A percentile compares a stretch with the other conserved stretches of the same genome.
These are phyloP conservation scores for Aurelia sp. DNA, from an alignment of 30 jellyfish, hydroid and myxozoan species.

Conservation along the genomic window DNA sequence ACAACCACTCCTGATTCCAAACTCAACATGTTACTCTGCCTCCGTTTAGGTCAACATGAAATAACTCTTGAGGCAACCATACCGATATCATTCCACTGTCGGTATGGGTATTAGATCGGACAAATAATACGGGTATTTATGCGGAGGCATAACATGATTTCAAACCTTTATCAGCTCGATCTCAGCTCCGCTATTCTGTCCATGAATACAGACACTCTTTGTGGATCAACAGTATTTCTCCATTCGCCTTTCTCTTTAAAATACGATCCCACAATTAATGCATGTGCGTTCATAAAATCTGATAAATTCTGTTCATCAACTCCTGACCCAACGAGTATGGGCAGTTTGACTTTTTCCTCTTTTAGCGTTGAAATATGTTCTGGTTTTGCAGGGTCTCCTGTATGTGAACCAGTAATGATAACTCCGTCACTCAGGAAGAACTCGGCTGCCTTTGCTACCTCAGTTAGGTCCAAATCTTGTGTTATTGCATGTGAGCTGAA, in stretches of 20 bases:
- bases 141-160: no score
- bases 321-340: constrained; percentile 82
- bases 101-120: no score
- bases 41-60: background rate
- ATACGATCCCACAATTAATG: constrained; percentile 79
- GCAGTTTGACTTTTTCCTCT: constrained; percentile 21
- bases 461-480: constrained; percentile 50
- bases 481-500: constrained; percentile 84
- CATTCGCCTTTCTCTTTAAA: constrained; percentile 76
- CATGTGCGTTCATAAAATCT: constrained; percentile 56
- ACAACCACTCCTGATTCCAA: no score
- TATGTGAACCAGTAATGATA: constrained; percentile 75
- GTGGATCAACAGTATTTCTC: constrained; percentile 52
- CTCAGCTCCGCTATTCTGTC: background rate
- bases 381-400: constrained; percentile 72
- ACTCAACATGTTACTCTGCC: background rate
- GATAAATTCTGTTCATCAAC: constrained; percentile 49
- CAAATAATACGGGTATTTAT: no score
- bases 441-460: constrained; percentile 79
- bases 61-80: background rate
- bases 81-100: no score
- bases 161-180: no score
- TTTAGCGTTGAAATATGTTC: constrained; percentile 21
- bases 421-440: constrained; percentile 87
- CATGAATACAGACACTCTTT: constrained; percentile 24